Evolutionary conservation across 1,140 invertebrate genomes (phyloP).

Genomic region (roundworm (Caenorhabditis elegans)): DNA sequence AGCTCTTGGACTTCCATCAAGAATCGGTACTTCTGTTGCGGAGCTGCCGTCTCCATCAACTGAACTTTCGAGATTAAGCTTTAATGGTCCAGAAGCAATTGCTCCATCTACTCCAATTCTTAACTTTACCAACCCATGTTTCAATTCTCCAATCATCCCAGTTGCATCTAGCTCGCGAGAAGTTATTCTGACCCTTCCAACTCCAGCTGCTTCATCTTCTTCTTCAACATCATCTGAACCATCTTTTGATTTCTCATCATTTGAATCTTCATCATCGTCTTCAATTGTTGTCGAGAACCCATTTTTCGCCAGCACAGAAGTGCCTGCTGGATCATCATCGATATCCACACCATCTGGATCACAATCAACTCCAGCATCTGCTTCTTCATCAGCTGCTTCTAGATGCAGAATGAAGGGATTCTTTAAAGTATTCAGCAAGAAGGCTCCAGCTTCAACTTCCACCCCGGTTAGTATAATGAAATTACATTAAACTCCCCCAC

Average conservation of each 20-base stretch:
- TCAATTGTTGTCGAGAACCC: constrained; percentile 11
- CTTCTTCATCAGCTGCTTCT: background rate
- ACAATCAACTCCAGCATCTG: background rate
- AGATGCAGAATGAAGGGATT: constrained; percentile 29
- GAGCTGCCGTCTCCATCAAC: constrained; percentile 63
- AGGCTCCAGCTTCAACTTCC: background rate
- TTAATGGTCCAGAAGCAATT: constrained; percentile 30
- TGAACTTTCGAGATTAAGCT: constrained; percentile 58
- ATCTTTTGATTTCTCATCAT: background rate
- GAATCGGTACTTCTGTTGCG: background rate
- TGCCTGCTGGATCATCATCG: background rate
- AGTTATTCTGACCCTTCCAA: background rate
- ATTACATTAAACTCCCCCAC: background rate
- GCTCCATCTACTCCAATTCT: background rate
- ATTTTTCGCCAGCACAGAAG: background rate
- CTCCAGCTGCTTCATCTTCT: background rate
- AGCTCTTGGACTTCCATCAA: background rate
- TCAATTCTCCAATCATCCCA: background rate
- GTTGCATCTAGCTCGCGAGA: background rate
- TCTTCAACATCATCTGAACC: background rate
- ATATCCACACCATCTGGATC: background rate
- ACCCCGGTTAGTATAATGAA: background rate
- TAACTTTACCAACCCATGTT: constrained; percentile 17
- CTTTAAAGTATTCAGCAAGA: constrained; percentile 12
- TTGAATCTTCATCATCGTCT: background rate